Base-by-base conservation (phyloP, 1,140 invertebrate species). In the Probaryconus sp. region DNA sequence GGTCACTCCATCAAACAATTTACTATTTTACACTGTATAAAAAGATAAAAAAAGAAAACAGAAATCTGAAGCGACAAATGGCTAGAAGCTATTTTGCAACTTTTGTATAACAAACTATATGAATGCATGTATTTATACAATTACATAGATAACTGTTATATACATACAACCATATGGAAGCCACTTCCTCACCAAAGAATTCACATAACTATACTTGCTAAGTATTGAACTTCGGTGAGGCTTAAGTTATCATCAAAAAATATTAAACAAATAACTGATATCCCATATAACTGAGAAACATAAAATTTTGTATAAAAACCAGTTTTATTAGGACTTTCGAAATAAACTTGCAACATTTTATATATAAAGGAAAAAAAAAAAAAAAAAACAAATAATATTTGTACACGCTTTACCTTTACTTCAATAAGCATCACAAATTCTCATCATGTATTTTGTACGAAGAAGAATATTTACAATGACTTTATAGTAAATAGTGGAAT, bases 11-110 rank as follows among this genome's bases (percentile, higher is more conserved):
- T 76, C n/a, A 37, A 56, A 70, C 76, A 53, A 74, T 69, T 61
- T 68, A 81, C 80, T 76, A 78, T 82, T 83, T 82, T 83, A 85
- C n/a, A 84, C 79, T 80, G 78, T 83, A 80, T 79, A 83, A 81
- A 78, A 42, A 76, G 65, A 75, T 71, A 67, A 76, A 67, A 63
- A 56, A 60, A 60, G 38, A 38, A 77, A 77, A 68, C 45, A 47
- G 67, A 47, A 31, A 40, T 33, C 20, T 50, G 24, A 42, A 21
- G 63, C 70, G 72, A 80, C 79, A 77, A 78, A 79, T 77, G 78
- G 78, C 76, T 78, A 67, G 51, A 76, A 79, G 77, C 75, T 82
- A 75, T 77, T 79, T 79, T 76, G 51, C 73, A 51, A 72, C 40
- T 45, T 69, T 77, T 73, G 45, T 73, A n/a, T n/a, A 73, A 64